Evolutionary conservation across 2,113 vertebrate genomes (phyloP), one percentile per base, ranked within the genome.

Genomic region (Leucosticte australis): DNA sequence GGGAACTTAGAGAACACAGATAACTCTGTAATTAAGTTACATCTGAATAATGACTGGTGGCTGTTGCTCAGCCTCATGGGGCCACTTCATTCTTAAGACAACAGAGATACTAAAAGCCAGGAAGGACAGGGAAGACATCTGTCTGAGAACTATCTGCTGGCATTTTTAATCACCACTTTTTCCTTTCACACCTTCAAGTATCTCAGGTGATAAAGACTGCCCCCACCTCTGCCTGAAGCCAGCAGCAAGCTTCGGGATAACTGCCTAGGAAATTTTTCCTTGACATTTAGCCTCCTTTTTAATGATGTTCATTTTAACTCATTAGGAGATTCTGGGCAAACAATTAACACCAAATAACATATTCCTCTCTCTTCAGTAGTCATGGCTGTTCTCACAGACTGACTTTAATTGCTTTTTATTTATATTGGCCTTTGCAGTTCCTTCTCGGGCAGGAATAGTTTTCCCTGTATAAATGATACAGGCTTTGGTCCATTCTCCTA

Each of bases 371-470:
- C 46, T 50, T 71, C 69, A 27, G 74, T 3, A 79, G 41, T 42
- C 46, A 15, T 0, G 28, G 8, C n/a, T 87, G 44, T 89, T 95
- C 84, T 53, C 65, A 89, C 42, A 89, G 69, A 8, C 31, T 37
- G 69, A 73, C 87, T 94, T 94, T 95, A 95, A 85, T 91, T 76
- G 63, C 67, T 33, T 57, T 69, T 35, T 70, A 83, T 92, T 97
- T 91, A 83, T 42, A 64, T 11, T 91, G 30, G 63, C 33, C 59
- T 80, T 84, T 31, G 15, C 63, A 77, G 24, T 4, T 80, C 42
- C 67, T 86, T 65, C 78, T 69, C 3, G 1, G n/a, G 53, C 46
- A 91, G 47, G 53, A 84, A 57, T 1, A 79, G 22, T 60, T 60
- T 82, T 78, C n/a, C n/a, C 46, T 84, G 23, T 63, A 53, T 39